Base-by-base conservation (phyloP, 2,797 vertebrate species). In the Perodicticus potto region DNA sequence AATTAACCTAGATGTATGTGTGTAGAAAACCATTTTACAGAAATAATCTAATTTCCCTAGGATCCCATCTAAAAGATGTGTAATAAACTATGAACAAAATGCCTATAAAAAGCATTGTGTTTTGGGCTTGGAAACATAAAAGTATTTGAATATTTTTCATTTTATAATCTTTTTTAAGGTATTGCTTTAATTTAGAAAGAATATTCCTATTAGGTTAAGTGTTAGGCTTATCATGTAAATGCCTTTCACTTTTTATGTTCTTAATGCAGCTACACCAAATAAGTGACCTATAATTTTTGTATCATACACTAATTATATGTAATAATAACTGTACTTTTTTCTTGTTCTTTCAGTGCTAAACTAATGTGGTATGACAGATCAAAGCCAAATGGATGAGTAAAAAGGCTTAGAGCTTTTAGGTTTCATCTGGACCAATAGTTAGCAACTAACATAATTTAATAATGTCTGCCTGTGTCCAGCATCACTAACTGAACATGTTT, bases 401-500 rank as follows among this genome's bases (percentile, higher is more conserved):
- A 94, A 92, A 87, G 73, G 32, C 96, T 93, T 27, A 87, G 34
- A 49, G 94, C 91, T 87, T 91, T 95, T 91, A 93, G 45, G 77
- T 86, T 95, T 76, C 89, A 91, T 96, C 76, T 97, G 84, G 89
- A 96, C 82, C 61, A 81, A 93, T 91, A 96, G 49, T 72, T 80
- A 93, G 77, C 78, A 96, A 74, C 76, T 91, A 95, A 84, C 82
- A 45, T 77, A 96, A 96, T 85, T 74, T 95, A 93, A 94, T 97
- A 91, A 84, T 27, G 11, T 86, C 55, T 90, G 40, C n/a, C 70
- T 87, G 78, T 67, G 32, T 69, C 65, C 32, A 69, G 17, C 4
- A 69, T 94, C 34, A 84, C 43, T 82, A 77, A 63, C 40, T 63
- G 61, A 37, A 70, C 2, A 86, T 93, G 83, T 88, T 96, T 89